Evolutionary conservation across 2,888 invertebrate species (phyloP), one percentile per base, ranked within the genome.

Genomic region (Melanostoma mellinum): DNA sequence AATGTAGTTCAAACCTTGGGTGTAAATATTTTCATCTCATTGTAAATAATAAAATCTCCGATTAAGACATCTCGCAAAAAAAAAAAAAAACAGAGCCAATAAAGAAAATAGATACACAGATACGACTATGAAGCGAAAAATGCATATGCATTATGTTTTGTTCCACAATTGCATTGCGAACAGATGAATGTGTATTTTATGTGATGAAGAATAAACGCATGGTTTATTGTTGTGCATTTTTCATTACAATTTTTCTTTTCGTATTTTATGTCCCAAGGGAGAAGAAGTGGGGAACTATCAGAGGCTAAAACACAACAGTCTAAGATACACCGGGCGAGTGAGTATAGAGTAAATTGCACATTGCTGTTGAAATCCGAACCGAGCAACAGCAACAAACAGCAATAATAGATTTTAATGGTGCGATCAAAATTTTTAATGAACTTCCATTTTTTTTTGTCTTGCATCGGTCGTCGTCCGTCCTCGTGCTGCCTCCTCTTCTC

Each of bases 351-450:
- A 69, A 78, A 82, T 82, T 82, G 73, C 77, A 82, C 73, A 74
- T 69, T 73, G 77, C 82, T 82, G 82, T 82, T 82, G 82, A 82
- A 82, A 82, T 82, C 77, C 78, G 55, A 75, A 79, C 79, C 79
- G 36, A 79, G 72, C 58, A 72, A 78, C 58, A 73, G 72, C 69
- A 71, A 77, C 71, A 82, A 80, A 63, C 82, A 74, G 84, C 84
- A 84, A 79, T 84, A 84, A 84, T 84, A 84, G 84, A 84, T 84
- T 84, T 84, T 84, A 84, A 84, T 84, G 84, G 84, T 84, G 84
- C 84, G 84, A 84, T 84, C 84, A 84, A 84, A 84, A 84, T 84
- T 84, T 84, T 84, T 84, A 84, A 84, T 84, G 84, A 84, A 84
- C 84, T 79, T 84, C 84, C 84, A 79, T 84, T 63, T 69, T 53